phyloP scores from a whole-genome alignment of 2,888 invertebrate genomes.

The Carpatolechia fugitivella region DNA sequence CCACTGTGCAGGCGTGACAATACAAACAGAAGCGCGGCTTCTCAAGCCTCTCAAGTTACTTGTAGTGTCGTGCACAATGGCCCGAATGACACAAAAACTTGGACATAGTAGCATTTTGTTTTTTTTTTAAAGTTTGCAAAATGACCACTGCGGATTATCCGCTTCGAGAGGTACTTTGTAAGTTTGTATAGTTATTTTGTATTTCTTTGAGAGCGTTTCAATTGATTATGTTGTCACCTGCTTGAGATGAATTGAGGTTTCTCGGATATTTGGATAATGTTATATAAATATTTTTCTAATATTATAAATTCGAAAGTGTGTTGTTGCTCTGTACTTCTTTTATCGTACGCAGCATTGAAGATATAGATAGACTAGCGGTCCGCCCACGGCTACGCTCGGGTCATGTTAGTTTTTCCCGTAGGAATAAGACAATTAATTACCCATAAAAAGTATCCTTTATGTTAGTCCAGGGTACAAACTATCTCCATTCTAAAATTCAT shows the following conservation, averaged over 20 bases:
- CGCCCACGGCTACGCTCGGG: no score
- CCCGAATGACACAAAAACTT: slow-evolving; percentile 21
- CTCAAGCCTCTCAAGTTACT: slow-evolving; percentile 45
- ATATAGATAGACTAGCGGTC: no score
- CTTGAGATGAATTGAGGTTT: background rate
- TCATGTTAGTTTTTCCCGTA: no score
- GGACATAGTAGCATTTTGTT: background rate
- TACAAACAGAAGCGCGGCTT: slow-evolving; percentile 33
- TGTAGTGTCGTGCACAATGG: slow-evolving; percentile 34
- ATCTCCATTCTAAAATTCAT: no score
- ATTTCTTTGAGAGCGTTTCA: background rate
- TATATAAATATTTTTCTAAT: background rate
- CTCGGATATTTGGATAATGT: background rate
- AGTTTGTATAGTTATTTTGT: slow-evolving; percentile 7
- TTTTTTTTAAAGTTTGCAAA: slow-evolving; percentile 24
- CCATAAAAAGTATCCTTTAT: no score
- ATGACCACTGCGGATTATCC: slow-evolving; percentile 39
- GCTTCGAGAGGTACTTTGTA: slow-evolving; percentile 14
- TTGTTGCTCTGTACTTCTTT: no score
- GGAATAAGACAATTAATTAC: no score
- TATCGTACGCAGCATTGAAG: no score
- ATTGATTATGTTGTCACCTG: slow-evolving; percentile 5
- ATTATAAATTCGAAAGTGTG: background rate
- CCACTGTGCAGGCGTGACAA: slow-evolving; percentile 40
- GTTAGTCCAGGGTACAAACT: no score